A percentile compares a stretch with the other conserved stretches of the same genome.
Evolutionary conservation across 2,888 invertebrate species (phyloP).

Genomic region (Heliconius cydno): DNA sequence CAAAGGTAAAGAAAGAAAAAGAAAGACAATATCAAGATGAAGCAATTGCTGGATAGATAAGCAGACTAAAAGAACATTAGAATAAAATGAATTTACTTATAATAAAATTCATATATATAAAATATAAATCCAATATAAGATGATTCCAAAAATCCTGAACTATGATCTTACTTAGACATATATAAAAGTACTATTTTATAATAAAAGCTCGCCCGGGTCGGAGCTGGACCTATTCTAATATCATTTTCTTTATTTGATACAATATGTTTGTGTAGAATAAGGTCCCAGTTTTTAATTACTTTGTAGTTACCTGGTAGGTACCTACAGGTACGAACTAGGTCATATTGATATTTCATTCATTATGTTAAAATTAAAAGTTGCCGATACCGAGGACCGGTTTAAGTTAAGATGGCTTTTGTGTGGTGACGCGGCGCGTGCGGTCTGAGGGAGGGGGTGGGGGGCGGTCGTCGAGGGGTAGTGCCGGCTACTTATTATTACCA

Average conservation of each 20-base stretch:
- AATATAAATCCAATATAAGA: background rate
- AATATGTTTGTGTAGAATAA: background rate
- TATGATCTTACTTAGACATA: background rate
- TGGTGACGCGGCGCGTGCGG: constrained; percentile 60
- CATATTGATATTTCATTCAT: constrained; percentile 53
- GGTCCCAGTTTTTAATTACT: background rate
- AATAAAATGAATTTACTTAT: background rate
- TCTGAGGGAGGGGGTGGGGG: constrained; percentile 52
- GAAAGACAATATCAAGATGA: background rate
- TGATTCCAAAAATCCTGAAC: background rate
- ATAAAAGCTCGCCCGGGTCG: constrained; percentile 17
- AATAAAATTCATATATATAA: constrained; percentile 4
- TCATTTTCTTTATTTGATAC: background rate
- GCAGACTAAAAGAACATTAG: background rate
- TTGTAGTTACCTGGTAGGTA: background rate
- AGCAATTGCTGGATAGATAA: background rate
- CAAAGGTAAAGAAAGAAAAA: background rate
- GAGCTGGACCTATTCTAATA: constrained; percentile 1
- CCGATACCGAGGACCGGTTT: constrained; percentile 54
- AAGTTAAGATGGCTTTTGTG: constrained; percentile 58
- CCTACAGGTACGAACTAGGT: constrained; percentile 41
- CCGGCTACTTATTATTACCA: constrained; percentile 74
- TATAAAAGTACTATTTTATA: constrained; percentile 1
- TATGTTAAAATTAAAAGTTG: constrained; percentile 53
- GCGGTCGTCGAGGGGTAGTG: constrained; percentile 59